Evolutionary conservation across 2,797 vertebrate genomes (phyloP), one percentile per base, ranked within the genome.

Genomic region (Scomberomorus guttatus): DNA sequence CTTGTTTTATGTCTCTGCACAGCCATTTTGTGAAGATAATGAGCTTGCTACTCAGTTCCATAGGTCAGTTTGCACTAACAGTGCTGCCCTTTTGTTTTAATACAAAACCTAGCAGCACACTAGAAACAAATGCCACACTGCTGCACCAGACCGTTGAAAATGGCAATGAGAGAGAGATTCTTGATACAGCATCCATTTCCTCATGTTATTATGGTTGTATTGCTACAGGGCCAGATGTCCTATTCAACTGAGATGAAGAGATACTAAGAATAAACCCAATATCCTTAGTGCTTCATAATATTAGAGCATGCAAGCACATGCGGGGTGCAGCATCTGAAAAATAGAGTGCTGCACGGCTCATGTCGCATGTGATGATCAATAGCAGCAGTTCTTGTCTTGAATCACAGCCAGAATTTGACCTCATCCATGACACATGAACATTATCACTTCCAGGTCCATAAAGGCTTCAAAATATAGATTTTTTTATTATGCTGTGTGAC

Each of bases 151-250:
- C 34, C 52, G 57, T 58, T 52, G 66, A 29, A 90, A 89, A 92
- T 75, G 12, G 74, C 66, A 85, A 29, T 50, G 58, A 68, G 77
- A 65, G 61, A 84, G 60, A 80, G 69, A 81, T 56, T 70, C 69
- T 88, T 82, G 57, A 87, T 76, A 62, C 60, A 84, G 70, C 69
- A 73, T 80, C 71, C 65, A 81, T 85, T 91, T 84, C 78, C 81
- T 77, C 60, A 0, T 72, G 77, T 67, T 80, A 77, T 87, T 85
- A 75, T 75, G 50, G 63, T 57, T 86, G 73, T 75, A 80, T 77
- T 80, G 75, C 85, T 80, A 65, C 52, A 84, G 84, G 58, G 74
- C 87, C 90, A 93, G 89, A 92, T 92, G 92, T 91, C 89, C 84
- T 54, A 84, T 91, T 93, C 85, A 91, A 32, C 70, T n/a, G 24